Percentiles rank a stretch among this genome's conserved stretches.
Conservation (phyloP, 2,113 vertebrate genomes). For the Stigmatopora argus region DNA sequence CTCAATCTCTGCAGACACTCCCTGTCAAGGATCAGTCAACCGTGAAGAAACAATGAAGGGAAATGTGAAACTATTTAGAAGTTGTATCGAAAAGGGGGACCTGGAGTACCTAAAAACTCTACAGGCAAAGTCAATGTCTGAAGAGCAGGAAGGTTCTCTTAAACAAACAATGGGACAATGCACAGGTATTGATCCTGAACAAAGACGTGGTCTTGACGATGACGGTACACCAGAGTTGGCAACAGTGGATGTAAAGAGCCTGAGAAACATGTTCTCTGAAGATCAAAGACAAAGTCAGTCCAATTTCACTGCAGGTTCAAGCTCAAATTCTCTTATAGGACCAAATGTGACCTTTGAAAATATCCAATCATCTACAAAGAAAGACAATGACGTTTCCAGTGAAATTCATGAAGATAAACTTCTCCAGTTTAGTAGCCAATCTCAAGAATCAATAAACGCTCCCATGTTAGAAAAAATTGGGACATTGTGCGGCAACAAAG, state of each 20-base stretch:
- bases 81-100: slow-evolving; percentile 87
- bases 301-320: slow-evolving; percentile 23
- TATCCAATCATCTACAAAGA: background rate
- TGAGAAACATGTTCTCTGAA: slow-evolving; percentile 63
- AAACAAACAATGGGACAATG: slow-evolving; percentile 14
- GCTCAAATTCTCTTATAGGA: slow-evolving; percentile 19
- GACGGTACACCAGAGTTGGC: slow-evolving; percentile 53
- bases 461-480: slow-evolving; percentile 34
- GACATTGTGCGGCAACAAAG: slow-evolving; percentile 7
- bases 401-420: slow-evolving; percentile 36
- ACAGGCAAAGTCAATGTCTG: slow-evolving; percentile 69
- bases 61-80: slow-evolving; percentile 82
- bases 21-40: slow-evolving; percentile 39
- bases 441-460: slow-evolving; percentile 7
- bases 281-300: slow-evolving; percentile 22
- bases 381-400: background rate
- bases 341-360: slow-evolving; percentile 15
- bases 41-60: slow-evolving; percentile 71
- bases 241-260: slow-evolving; percentile 59
- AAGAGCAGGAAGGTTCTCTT: slow-evolving; percentile 42
- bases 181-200: slow-evolving; percentile 30
- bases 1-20: slow-evolving; percentile 59
- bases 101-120: slow-evolving; percentile 78
- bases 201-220: slow-evolving; percentile 42
- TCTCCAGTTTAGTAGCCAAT: slow-evolving; percentile 13